Evolutionary conservation across 2,888 invertebrate genomes (phyloP).

Genomic region (Zygogramma bicolorata): DNA sequence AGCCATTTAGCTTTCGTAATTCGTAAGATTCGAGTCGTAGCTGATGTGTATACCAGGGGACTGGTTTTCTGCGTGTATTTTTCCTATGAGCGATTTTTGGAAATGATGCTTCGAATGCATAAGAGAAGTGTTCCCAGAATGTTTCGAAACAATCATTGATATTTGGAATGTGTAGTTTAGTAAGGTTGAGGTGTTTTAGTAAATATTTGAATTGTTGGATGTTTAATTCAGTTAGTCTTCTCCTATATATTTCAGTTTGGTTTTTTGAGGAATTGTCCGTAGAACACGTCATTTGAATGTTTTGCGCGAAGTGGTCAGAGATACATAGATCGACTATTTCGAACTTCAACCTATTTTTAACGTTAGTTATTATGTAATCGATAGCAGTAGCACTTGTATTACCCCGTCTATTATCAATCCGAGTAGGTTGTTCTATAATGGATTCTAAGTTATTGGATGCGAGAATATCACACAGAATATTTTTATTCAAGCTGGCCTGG

Average conservation of each 20-base stretch:
- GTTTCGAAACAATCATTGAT: not conserved
- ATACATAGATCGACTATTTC: constrained; percentile 1
- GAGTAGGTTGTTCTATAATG: not conserved
- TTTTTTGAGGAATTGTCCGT: not conserved
- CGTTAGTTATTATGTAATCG: not conserved
- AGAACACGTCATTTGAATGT: not conserved
- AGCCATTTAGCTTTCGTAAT: not conserved
- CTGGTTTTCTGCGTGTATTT: not conserved
- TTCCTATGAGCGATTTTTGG: not conserved
- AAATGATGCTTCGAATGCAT: not conserved
- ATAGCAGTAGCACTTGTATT: not conserved
- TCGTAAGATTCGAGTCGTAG: not conserved
- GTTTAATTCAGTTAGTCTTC: constrained; percentile 1
- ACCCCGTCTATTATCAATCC: constrained; percentile 1
- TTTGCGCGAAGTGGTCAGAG: not conserved
- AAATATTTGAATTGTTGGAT: not conserved
- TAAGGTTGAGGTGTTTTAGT: not conserved
- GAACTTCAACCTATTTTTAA: not conserved
- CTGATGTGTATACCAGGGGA: not conserved
- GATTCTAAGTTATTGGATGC: not conserved
- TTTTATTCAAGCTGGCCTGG: not conserved
- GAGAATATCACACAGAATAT: not conserved
- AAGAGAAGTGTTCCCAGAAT: constrained; percentile 6
- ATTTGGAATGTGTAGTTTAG: not conserved
- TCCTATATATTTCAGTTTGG: not conserved